Conservation (phyloP, 2,113 vertebrate genomes). For the Scortum barcoo region DNA sequence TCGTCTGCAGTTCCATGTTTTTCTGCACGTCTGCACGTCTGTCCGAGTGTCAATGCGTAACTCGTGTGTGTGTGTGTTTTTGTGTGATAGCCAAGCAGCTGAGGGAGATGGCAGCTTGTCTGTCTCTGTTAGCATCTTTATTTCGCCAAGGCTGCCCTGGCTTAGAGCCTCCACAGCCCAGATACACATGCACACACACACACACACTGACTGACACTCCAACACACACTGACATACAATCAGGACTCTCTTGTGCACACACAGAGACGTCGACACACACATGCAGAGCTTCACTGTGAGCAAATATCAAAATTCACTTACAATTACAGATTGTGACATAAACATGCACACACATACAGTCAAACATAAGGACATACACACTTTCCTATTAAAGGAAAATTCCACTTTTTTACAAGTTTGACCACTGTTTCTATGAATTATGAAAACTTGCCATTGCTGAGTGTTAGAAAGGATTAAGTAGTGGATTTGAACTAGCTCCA, state of each 20-base stretch:
- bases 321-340: conserved; percentile 35
- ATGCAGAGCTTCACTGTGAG: conserved; percentile 12
- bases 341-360: not conserved
- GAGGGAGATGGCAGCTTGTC: conserved; percentile 74
- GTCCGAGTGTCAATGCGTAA: conserved; percentile 10
- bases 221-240: not conserved
- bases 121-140: conserved; percentile 69
- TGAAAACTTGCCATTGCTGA: not conserved
- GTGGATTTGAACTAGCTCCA: not conserved
- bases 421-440: not conserved
- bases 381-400: not conserved
- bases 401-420: not conserved
- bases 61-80: not conserved
- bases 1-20: conserved; percentile 30
- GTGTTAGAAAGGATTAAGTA: not conserved
- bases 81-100: conserved; percentile 58
- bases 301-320: conserved; percentile 38
- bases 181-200: not conserved
- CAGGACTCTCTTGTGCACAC: not conserved
- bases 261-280: conserved; percentile 21
- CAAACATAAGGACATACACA: not conserved
- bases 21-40: conserved; percentile 21
- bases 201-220: not conserved
- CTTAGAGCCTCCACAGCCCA: conserved; percentile 48
- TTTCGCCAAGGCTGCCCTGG: conserved; percentile 57